Evolutionary conservation across 2,797 vertebrate species (phyloP).

Genomic region (Melanogrammus aeglefinus): DNA sequence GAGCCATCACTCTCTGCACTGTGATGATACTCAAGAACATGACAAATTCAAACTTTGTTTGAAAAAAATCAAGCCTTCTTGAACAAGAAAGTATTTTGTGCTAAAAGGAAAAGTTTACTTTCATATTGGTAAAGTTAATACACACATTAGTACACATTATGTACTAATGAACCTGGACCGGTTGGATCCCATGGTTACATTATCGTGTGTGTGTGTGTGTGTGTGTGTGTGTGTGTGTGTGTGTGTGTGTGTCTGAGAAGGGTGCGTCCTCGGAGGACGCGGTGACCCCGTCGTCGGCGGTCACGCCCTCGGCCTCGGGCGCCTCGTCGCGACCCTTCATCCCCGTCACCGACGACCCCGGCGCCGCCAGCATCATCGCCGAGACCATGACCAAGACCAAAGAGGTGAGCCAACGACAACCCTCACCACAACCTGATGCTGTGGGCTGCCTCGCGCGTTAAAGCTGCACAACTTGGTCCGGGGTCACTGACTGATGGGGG

Average conservation of each 20-base stretch:
- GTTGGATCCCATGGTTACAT: not conserved
- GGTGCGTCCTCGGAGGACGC: slow-evolving; percentile 87
- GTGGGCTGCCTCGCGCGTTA: not conserved
- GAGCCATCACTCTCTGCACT: not conserved
- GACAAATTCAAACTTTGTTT: not conserved
- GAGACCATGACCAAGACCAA: slow-evolving; percentile 99
- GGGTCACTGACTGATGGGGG: no score
- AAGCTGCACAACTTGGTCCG: no score
- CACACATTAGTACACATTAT: no score
- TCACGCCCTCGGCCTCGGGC: slow-evolving; percentile 88
- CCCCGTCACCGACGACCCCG: slow-evolving; percentile 96
- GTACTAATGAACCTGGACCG: not conserved
- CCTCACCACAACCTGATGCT: not conserved
- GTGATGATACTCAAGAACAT: not conserved
- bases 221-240: not conserved
- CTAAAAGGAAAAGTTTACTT: no score
- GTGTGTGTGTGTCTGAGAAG: slow-evolving; percentile 58
- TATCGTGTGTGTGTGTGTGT: not conserved
- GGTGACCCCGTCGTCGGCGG: slow-evolving; percentile 87
- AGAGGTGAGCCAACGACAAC: slow-evolving; percentile 74
- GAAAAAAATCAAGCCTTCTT: not conserved
- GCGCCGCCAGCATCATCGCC: slow-evolving; percentile 97
- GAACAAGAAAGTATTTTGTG: not conserved
- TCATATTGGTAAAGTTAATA: no score
- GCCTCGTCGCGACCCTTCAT: slow-evolving; percentile 95